Base-by-base conservation (phyloP, 2,888 invertebrate genomes). In the Crepidodera aurea region DNA sequence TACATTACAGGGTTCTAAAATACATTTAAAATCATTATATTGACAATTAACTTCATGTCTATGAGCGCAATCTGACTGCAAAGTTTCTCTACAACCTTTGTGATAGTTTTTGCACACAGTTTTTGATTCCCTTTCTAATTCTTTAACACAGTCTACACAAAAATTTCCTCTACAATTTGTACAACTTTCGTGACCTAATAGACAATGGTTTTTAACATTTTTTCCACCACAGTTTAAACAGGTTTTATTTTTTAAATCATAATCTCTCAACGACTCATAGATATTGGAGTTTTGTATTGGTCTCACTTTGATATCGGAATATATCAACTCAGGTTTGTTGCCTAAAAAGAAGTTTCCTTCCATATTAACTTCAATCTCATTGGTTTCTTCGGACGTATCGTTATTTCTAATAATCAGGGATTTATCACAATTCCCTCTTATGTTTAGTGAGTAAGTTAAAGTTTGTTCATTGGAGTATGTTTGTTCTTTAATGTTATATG, bases 1-100 rank as follows among this genome's bases (percentile, higher is more conserved):
- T 10, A 62, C 62, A 13, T 56, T 59, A 40, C 76, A 75, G n/a
- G 66, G 53, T 10, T 66, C 64, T 7, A 75, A 37, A 8, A 73
- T 75, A 54, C 77, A 77, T 19, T 66, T 59, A 5, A 71, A 67
- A 48, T 71, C 66, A 34, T 73, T 75, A 58, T 68, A 77, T 59
- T 67, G 65, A 50, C 76, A 77, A 51, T 75, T 71, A 12, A 66
- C 64, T 67, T 74, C 69, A 58, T 77, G 77, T 15, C 64, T 62
- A 40, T 68, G 64, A 4, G 69, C 51, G 13, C 71, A 67, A 13
- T 60, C 61, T 13, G 56, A 62, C 4, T 58, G 16, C n/a, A 76
- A 66, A 37, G 69, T 60, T 22, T 64, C 60, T 15, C 67, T 67
- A 58, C 77, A 77, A 8, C 77, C 76, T 63, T 64, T 71, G 0